A percentile compares a stretch with the other conserved stretches of the same genome.
Evolutionary conservation across 2,113 vertebrate species (phyloP).

Genomic region (Xenotilapia caudafasciata): DNA sequence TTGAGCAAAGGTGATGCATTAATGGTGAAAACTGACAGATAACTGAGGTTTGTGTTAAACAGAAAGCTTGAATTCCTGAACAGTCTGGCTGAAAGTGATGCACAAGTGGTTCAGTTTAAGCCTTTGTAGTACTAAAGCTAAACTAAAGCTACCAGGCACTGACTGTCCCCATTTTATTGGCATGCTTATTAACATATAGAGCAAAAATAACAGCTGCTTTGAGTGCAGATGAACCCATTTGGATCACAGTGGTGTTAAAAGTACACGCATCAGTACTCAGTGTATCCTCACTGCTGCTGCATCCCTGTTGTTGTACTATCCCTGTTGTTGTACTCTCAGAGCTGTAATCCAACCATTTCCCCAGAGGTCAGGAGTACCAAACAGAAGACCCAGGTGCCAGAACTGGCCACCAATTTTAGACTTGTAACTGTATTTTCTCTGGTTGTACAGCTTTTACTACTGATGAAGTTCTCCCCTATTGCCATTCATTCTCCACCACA

Average conservation of each 20-base stretch:
- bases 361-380: neutral
- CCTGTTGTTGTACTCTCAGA: neutral
- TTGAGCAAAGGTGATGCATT: neutral
- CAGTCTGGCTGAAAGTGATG: neutral
- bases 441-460: neutral
- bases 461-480: neutral
- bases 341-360: neutral
- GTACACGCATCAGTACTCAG: neutral
- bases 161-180: neutral
- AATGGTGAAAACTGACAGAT: neutral
- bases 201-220: neutral
- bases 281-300: neutral
- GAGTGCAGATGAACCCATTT: neutral
- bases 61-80: neutral
- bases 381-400: neutral
- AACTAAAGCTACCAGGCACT: neutral
- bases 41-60: neutral
- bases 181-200: neutral
- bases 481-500: neutral
- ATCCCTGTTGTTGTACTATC: neutral
- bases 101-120: neutral
- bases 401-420: neutral
- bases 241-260: neutral
- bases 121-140: neutral
- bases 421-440: neutral